Evolutionary conservation across 1,140 invertebrate species (phyloP).

Genomic region (Holcopasites calliopsidis): DNA sequence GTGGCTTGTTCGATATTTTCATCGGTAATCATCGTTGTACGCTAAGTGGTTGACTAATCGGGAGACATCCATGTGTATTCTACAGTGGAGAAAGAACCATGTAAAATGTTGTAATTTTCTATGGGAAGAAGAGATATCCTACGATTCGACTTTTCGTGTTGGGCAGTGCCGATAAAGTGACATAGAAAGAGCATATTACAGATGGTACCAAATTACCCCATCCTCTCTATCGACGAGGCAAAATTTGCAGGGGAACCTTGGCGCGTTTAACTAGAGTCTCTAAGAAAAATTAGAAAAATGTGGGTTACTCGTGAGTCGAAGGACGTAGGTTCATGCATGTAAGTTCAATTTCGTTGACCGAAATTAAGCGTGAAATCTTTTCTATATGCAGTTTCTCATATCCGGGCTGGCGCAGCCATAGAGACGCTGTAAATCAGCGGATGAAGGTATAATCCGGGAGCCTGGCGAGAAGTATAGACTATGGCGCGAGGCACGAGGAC

Average conservation of each 20-base stretch:
- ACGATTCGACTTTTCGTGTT: too few species aligned
- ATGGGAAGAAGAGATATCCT: too few species aligned
- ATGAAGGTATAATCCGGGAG: conserved; percentile 56
- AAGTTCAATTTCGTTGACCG: conserved; percentile 36
- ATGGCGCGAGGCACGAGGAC: conserved; percentile 14
- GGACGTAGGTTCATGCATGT: conserved; percentile 24
- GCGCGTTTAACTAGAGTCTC: neutral
- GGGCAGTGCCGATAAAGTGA: too few species aligned
- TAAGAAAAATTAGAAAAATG: neutral
- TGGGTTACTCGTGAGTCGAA: too few species aligned
- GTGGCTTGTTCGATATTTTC: too few species aligned
- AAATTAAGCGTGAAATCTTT: conserved; percentile 54
- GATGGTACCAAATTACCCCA: too few species aligned
- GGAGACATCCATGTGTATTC: too few species aligned
- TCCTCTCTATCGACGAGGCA: neutral
- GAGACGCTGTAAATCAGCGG: conserved; percentile 56
- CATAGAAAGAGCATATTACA: too few species aligned
- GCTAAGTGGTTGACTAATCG: too few species aligned
- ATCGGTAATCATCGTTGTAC: too few species aligned
- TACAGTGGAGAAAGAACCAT: too few species aligned
- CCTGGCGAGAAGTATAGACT: conserved; percentile 34
- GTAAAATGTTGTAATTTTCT: too few species aligned
- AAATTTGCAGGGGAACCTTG: neutral
- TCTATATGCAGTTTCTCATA: conserved; percentile 59
- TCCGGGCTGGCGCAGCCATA: conserved; percentile 9